Evolutionary conservation across 2,888 invertebrate genomes (phyloP), one percentile per base, ranked within the genome.

Genomic region (Heliconius ethilla): DNA sequence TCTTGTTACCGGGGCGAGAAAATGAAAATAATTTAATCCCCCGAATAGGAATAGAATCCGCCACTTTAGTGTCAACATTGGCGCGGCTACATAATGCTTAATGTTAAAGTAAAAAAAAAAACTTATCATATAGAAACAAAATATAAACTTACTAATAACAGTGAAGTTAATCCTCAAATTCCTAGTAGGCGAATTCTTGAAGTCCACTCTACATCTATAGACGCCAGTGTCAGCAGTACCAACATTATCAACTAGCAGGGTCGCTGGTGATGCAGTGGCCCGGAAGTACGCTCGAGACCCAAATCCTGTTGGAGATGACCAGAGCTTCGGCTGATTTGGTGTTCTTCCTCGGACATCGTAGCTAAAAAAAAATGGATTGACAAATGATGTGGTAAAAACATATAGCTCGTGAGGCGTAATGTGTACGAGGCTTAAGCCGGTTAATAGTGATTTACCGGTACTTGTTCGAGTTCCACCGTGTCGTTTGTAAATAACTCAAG

Each of bases 121-220:
- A 7, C 18, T 22, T 22, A 51, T 22, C 9, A 51, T 51, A 22
- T 51, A 51, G 51, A 59, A n/a, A n/a, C 10, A n/a, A 59, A n/a
- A 11, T 59, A 59, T n/a, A n/a, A 59, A 59, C 59, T 59, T 94
- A 98, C 98, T 96, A 88, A 98, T 97, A 84, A 98, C 97, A 84
- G 97, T 97, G 86, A 98, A 96, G 92, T 98, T 98, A 91, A 98
- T 97, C 93, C 97, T 96, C 85, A 97, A 95, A 90, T 98, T 98
- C 84, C 97, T 96, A 3, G 98, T 98, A 0, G 98, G 98, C 18
- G 98, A 97, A 89, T 97, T 97, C 89, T 97, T 97, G 94, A 98
- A 98, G 94, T 98, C 98, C 10, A 98, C 98, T 79, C 98, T 95
- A 92, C 98, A 98, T 81, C 98, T 95, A 92, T 98, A 98, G 81